Conservation (phyloP, 2,888 invertebrate species). For the Ctenicera cuprea region DNA sequence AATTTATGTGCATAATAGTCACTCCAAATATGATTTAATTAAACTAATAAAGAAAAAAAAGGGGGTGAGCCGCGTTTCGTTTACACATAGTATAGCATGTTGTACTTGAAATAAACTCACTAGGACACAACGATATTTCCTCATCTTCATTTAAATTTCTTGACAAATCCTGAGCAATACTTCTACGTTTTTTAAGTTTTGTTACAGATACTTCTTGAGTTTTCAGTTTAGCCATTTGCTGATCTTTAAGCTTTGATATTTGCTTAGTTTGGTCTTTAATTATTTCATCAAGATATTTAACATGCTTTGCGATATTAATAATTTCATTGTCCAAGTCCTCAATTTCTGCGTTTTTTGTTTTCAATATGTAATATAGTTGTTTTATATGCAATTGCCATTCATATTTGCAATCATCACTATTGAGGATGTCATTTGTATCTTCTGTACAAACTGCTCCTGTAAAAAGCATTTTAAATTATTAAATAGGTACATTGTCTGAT, state of each 20-base stretch:
- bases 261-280: not conserved
- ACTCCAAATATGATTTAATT: too few species aligned
- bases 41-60: too few species aligned
- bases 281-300: not conserved
- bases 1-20: too few species aligned
- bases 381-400: not conserved
- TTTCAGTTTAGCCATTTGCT: not conserved
- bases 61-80: too few species aligned
- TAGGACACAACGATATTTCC: not conserved
- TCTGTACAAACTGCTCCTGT: not conserved
- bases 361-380: not conserved
- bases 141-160: not conserved
- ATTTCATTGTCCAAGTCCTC: conserved; percentile 8
- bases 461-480: not conserved
- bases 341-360: not conserved
- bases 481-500: not conserved
- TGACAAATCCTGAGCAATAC: not conserved
- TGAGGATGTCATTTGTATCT: too few species aligned
- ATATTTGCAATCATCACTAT: not conserved
- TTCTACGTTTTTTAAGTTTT: conserved; percentile 11
- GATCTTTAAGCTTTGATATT: not conserved
- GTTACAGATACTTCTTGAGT: not conserved
- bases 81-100: too few species aligned
- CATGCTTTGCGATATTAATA: not conserved
- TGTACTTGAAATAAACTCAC: not conserved